Base-by-base conservation (phyloP, 2,113 vertebrate genomes). In the Peucedramus taeniatus region DNA sequence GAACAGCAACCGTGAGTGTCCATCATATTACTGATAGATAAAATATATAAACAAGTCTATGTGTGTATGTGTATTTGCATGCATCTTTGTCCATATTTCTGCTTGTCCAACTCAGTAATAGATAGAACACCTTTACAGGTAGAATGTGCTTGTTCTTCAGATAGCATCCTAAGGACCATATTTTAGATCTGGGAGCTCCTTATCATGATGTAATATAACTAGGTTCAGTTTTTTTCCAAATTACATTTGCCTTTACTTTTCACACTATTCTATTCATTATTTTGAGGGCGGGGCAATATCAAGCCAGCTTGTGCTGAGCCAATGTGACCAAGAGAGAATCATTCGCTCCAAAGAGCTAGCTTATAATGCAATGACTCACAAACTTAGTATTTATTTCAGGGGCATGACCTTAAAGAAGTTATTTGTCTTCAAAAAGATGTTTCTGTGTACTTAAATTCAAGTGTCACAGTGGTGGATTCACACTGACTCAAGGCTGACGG, bases 381-480 rank as follows among this genome's bases (percentile, higher is more conserved):
- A 74, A 45, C 33, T 71, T 33, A 61, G 18, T 68, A 77, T 87
- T 89, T 95, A 45, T 96, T 91, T 90, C 44, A 86, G 51, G 64
- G 33, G 2, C 11, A 49, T 86, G 88, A 89, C 45, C 44, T 74
- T 87, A 74, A 68, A 61, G 22, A 96, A 90, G 45, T 50, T 10
- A 47, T 63, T 84, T 85, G 44, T 85, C 40, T 93, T 87, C 69
- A 68, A 63, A 72, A 75, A 87, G 23, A 64, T 45, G 4, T 61
- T 80, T 72, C 63, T 76, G 23, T 63, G 30, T 69, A 56, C 21
- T 63, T 79, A 76, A 61, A 60, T 13, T 72, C 35, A 44, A 54
- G 33, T 81, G 68, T 76, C 51, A 40, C 60, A 60, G 27, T 68
- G 22, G 37, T 64, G 15, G 31, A 63, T 53, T 59, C 70, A 75